A percentile compares a stretch with the other conserved stretches of the same genome.
Conservation (phyloP, 2,888 invertebrate genomes). For the Nebria salina region DNA sequence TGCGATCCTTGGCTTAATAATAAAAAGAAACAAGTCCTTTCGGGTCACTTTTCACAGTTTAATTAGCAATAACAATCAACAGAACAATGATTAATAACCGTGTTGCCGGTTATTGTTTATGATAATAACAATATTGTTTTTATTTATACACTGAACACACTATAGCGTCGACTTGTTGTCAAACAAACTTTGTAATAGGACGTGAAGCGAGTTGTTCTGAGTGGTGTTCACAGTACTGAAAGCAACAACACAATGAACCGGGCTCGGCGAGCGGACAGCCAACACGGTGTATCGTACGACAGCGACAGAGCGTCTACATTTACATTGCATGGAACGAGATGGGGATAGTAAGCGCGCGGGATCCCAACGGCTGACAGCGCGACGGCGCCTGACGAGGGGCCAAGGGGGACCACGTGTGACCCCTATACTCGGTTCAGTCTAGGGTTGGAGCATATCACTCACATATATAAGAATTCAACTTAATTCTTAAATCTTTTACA, state of each 20-base stretch:
- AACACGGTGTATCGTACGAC: conserved; percentile 7
- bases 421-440: conserved; percentile 56
- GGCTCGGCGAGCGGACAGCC: conserved; percentile 20
- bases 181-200: background rate
- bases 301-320: conserved; percentile 1
- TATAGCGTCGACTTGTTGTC: background rate
- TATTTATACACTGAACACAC: background rate
- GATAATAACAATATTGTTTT: background rate
- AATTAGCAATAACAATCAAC: background rate
- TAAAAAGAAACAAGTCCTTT: background rate
- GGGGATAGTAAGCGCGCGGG: background rate
- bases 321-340: conserved; percentile 3
- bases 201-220: background rate
- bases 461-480: background rate
- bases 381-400: conserved; percentile 5
- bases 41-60: background rate
- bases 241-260: conserved; percentile 30
- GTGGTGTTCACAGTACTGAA: conserved; percentile 7
- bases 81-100: conserved; percentile 1
- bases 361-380: conserved; percentile 15
- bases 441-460: conserved; percentile 52
- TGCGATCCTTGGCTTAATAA: conserved; percentile 51
- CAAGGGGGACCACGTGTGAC: conserved; percentile 47
- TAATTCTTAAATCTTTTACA: no score
- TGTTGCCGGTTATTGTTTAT: background rate